Evolutionary conservation across 2,888 invertebrate genomes (phyloP).

Genomic region (Plagodis dolabraria): DNA sequence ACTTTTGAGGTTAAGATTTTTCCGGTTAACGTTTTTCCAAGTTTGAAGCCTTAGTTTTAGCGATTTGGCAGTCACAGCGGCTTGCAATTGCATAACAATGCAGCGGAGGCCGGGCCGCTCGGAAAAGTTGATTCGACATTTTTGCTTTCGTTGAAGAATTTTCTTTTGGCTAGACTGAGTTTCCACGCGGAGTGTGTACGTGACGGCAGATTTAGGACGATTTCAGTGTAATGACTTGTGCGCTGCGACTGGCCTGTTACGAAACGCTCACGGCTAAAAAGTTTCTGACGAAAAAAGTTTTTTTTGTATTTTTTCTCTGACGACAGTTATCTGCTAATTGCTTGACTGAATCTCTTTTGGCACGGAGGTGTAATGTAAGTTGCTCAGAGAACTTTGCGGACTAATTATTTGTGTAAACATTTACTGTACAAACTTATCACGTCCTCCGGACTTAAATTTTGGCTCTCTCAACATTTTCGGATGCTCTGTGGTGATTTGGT

Average conservation of each 20-base stretch:
- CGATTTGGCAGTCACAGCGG: constrained; percentile 62
- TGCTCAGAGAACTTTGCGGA: constrained; percentile 43
- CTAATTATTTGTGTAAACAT: constrained; percentile 65
- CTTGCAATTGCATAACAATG: constrained; percentile 80
- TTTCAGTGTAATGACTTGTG: constrained; percentile 67
- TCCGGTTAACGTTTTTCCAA: constrained; percentile 61
- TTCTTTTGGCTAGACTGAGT: constrained; percentile 49
- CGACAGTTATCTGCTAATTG: constrained; percentile 76
- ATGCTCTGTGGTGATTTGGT: constrained; percentile 56
- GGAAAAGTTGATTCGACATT: constrained; percentile 70
- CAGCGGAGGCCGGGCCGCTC: constrained; percentile 70
- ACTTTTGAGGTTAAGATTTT: constrained; percentile 65
- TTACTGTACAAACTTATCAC: constrained; percentile 49
- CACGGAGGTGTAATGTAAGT: constrained; percentile 55
- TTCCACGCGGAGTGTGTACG: constrained; percentile 57
- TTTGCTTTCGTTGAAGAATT: constrained; percentile 62
- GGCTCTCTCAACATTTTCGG: constrained; percentile 30
- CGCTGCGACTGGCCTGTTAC: constrained; percentile 60
- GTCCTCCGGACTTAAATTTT: constrained; percentile 44
- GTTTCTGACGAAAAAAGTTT: constrained; percentile 65
- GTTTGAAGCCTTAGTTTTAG: constrained; percentile 57
- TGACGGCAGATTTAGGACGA: constrained; percentile 62
- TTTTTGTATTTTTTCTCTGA: constrained; percentile 55
- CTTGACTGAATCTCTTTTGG: constrained; percentile 69
- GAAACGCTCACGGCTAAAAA: constrained; percentile 67